These are phyloP conservation scores for Tinamus guttatus DNA, from an alignment of 2,113 vertebrate genomes.

Conservation along the genomic window DNA sequence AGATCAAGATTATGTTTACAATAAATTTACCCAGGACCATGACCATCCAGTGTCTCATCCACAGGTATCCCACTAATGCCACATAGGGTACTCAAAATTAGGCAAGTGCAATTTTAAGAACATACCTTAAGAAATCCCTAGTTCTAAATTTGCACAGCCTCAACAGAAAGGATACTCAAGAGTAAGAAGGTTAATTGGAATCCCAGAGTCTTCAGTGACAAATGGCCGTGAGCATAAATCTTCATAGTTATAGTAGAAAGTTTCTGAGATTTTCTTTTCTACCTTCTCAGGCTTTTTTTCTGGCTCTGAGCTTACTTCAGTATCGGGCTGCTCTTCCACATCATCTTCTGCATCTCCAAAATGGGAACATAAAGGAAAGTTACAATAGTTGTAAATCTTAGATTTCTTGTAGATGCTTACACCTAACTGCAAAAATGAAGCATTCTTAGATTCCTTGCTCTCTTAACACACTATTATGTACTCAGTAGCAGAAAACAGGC, in stretches of 20 bases:
- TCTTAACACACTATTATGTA: background rate
- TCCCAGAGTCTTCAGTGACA: slow-evolving; percentile 77
- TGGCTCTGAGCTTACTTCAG: background rate
- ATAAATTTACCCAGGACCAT: background rate
- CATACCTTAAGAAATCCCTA: background rate
- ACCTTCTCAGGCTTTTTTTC: background rate
- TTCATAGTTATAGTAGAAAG: slow-evolving; percentile 80
- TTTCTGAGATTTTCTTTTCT: slow-evolving; percentile 73
- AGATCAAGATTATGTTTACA: background rate
- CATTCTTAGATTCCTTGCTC: background rate
- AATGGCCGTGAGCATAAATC: slow-evolving; percentile 82
- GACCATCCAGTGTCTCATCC: background rate
- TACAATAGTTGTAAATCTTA: background rate
- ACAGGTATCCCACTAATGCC: background rate
- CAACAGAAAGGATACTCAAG: slow-evolving; percentile 86
- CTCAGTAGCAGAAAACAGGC: background rate
- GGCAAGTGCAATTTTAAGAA: background rate
- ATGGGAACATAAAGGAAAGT: background rate
- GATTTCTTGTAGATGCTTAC: background rate
- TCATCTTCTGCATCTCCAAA: background rate
- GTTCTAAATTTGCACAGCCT: background rate
- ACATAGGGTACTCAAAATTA: background rate
- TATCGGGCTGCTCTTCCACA: background rate
- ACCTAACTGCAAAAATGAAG: background rate
- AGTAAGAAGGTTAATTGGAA: slow-evolving; percentile 84